Base-by-base conservation (phyloP, 2,888 invertebrate genomes). In the Trissoscelio sp. region DNA sequence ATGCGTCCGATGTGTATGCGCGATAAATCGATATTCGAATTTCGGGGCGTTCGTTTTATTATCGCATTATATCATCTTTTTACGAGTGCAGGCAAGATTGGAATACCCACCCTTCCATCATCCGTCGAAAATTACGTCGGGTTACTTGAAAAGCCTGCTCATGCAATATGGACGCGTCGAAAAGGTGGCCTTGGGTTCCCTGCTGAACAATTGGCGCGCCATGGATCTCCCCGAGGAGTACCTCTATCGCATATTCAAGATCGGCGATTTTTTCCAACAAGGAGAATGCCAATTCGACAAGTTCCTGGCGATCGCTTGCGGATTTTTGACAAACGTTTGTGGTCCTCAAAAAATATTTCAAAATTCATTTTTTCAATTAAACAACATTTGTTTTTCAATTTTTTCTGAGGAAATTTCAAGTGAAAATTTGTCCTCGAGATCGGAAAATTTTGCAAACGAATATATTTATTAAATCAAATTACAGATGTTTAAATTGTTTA, bases 41-140 rank as follows among this genome's bases (percentile, higher is more conserved):
- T 79, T 72, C 42, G 20, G 20, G 44, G 60, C 58, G 42, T 31
- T 11, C 67, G 7, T 70, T 70, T 78, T 70, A 70, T 18, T 64
- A 78, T 70, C 78, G 66, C 48, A 67, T 79, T 79, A 67, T 62
- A 73, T 80, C 79, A 77, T 72, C 77, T 81, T 80, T 70, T 84
- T 79, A 69, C 55, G 69, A 58, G 79, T 82, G 60, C 81, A 89
- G 89, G 82, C 87, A 73, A 87, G 89, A 5, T 91, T 96, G 79
- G 96, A 96, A 90, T 95, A 95, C 87, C 95, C 95, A 0, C 92
- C 94, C 1, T 93, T 94, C 69, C 93, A 92, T 83, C 95, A 94
- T 79, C 94, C 95, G 81, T 94, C 95, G 1, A 96, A 96, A 0
- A 92, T 97, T 1, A 96, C 96, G 0, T 95, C 95, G 5, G 97